These are phyloP conservation scores for Tolypeutes matacus DNA, from an alignment of 2,797 vertebrate species.

Conservation along the genomic window DNA sequence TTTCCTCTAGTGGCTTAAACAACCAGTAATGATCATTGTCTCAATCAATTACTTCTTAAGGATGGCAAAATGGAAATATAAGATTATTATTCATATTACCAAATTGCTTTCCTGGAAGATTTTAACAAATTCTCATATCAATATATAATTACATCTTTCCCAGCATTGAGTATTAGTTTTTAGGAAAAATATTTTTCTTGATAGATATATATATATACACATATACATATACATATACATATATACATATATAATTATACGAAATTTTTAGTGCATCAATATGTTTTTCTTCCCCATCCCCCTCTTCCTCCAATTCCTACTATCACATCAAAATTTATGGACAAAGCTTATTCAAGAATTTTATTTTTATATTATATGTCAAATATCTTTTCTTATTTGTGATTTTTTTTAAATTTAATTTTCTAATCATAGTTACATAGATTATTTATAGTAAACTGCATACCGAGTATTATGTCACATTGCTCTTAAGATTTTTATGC, in stretches of 20 bases:
- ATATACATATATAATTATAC: no score
- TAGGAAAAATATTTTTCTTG: neutral
- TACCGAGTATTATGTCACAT: neutral
- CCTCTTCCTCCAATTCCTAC: neutral
- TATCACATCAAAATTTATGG: neutral
- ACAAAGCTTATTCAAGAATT: neutral
- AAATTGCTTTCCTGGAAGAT: neutral
- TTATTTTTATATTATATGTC: conserved; percentile 5
- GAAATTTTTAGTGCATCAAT: no score
- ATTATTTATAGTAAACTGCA: neutral
- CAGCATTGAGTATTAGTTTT: neutral
- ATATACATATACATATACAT: no score
- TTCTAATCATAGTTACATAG: neutral
- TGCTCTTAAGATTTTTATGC: neutral
- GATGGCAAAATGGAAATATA: neutral
- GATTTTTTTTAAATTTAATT: neutral
- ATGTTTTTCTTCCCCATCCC: neutral
- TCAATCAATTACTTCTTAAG: neutral
- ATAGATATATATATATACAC: no score
- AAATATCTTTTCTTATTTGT: conserved; percentile 14
- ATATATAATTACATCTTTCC: neutral
- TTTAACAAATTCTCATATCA: neutral
- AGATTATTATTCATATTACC: neutral
- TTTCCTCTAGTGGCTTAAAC: neutral
- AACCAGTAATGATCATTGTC: neutral